Base-by-base conservation (phyloP, 1,140 invertebrate genomes). In the Arctopsyche grandis region DNA sequence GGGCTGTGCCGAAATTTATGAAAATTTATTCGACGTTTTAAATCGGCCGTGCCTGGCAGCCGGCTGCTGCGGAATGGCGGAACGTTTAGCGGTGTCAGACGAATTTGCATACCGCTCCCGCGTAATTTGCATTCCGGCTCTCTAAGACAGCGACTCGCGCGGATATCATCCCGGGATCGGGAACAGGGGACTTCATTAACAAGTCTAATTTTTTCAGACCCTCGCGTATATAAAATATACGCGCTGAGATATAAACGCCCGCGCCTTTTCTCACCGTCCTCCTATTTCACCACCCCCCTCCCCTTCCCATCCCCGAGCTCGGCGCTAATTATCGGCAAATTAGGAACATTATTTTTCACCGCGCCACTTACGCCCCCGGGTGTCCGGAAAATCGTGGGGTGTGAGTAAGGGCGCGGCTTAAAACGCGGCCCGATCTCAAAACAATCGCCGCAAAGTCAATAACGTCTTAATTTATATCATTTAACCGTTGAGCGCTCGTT, bases 21-120 rank as follows among this genome's bases (percentile, higher is more conserved):
- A 82, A 82, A 82, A 82, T 82, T 52, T 82, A 82, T 82, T 82
- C 80, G 79, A 79, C 78, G 44, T 79, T 82, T 82, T 82, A 82
- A 82, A 82, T 82, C 78, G 80, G 71, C 70, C 70, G 26, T 48
- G 71, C 60, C 52, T 38, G 22, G 26, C 46, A 29, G 70, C 63
- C 24, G 58, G 63, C 66, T 77, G 66, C 38, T 71, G 22, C 29
- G 75, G 77, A 69, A 79, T 75, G 78, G 77, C 63, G 71, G 52
- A 79, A 79, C 80, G 74, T 82, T 82, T 82, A 82, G 80, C 80
- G 58, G 78, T 81, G 80, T 79, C 75, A 76, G 78, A n/a, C 38
- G 43, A 75, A 82, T 82, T 79, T 82, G 66, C 80, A 82, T 82
- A 82, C 26, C 74, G 58, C 58, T 29, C 48, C 69, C 43, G 74